Evolutionary conservation across 2,888 invertebrate genomes (phyloP), one percentile per base, ranked within the genome.

Genomic region (Caenorhabditis afra): DNA sequence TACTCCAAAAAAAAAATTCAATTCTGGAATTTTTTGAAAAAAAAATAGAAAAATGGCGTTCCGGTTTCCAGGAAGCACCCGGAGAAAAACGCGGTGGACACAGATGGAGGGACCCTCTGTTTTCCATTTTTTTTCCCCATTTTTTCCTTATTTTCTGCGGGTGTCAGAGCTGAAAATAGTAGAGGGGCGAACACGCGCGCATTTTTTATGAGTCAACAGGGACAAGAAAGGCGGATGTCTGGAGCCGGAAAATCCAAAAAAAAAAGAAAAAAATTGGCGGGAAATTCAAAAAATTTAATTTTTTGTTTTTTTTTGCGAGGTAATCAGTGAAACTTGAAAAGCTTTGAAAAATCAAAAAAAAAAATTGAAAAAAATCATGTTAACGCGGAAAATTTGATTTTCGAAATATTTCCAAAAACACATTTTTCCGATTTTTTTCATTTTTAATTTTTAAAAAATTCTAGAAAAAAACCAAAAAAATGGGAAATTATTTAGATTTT

Each of bases 191-290:
- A 29, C 29, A 29, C 29, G 14, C 44, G 10, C 44, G 44, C 39
- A 39, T 44, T 44, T 44, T 44, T 44, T n/a, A 44, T 10, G 12
- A 44, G 44, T n/a, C 44, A 44, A 44, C 44, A 44, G 29, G 29
- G 29, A 7, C 3, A 29, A 29, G 7, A 29, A 29, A 29, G 7
- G 7, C 29, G 29, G 29, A 29, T 29, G 4, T 29, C 7, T 29
- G 29, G 29, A 29, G 4, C 29, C 4, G 3, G 29, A 29, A 29
- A 29, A 29, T 29, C 29, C 4, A 29, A 29, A 29, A 29, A 29
- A 29, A 29, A 7, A 29, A 29, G 7, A 44, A 44, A 44, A 44
- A 44, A 44, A 44, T 11, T 2, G 11, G 3, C 3, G n/a, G 11
- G 11, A 44, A 44, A 44, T 3, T 44, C 3, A 11, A 11, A 44